These are phyloP conservation scores for Hormaphis cornu DNA, from an alignment of 1,140 invertebrate species.

Conservation along the genomic window DNA sequence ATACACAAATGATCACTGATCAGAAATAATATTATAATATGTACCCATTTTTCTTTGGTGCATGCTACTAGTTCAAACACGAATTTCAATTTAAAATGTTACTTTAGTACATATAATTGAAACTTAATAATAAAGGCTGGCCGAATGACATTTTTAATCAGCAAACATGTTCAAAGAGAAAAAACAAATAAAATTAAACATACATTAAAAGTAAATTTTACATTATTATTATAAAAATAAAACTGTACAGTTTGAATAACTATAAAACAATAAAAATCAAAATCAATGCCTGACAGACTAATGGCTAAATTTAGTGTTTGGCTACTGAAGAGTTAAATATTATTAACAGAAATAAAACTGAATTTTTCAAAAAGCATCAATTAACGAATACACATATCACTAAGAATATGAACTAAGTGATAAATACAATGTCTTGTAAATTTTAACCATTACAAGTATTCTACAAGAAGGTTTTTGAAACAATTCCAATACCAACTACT, in stretches of 20 bases:
- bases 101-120: too few relatives aligned
- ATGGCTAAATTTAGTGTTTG: too few relatives aligned
- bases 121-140: neutral
- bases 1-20: too few relatives aligned
- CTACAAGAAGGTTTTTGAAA: neutral
- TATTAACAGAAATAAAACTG: neutral
- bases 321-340: too few relatives aligned
- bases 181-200: neutral
- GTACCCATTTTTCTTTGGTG: too few relatives aligned
- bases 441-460: neutral
- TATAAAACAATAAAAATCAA: neutral
- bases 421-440: neutral
- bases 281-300: too few relatives aligned
- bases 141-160: neutral
- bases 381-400: neutral
- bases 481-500: neutral
- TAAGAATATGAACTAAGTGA: neutral
- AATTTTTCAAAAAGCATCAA: neutral
- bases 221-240: neutral
- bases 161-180: neutral
- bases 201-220: neutral
- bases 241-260: neutral
- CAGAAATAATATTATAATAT: too few relatives aligned
- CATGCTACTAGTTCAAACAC: too few relatives aligned
- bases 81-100: too few relatives aligned